These are phyloP conservation scores for Typhlichthys eigenmanni DNA, from an alignment of 2,797 vertebrate genomes.

Conservation along the genomic window DNA sequence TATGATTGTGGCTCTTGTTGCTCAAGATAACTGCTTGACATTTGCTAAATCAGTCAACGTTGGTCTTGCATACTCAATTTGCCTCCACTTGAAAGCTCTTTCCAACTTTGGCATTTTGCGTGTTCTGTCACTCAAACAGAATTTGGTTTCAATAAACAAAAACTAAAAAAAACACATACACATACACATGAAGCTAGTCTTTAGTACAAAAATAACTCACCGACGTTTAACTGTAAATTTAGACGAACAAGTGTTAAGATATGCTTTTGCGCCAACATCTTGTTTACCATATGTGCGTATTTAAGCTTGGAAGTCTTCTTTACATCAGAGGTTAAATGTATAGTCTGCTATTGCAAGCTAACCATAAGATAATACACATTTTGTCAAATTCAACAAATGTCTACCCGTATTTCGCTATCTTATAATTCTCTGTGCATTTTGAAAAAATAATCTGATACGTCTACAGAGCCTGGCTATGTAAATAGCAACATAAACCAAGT, in stretches of 20 bases:
- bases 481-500: no score
- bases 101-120: constrained; percentile 76
- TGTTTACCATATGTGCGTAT: constrained; percentile 5
- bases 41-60: constrained; percentile 82
- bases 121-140: constrained; percentile 76
- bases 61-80: constrained; percentile 79
- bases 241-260: no score
- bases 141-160: constrained; percentile 75
- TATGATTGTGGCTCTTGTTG: constrained; percentile 81
- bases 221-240: not conserved
- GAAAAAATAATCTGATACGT: no score
- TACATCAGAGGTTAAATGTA: no score
- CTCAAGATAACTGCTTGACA: constrained; percentile 82
- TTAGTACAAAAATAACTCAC: constrained; percentile 62
- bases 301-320: no score
- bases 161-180: constrained; percentile 17
- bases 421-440: no score
- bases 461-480: no score
- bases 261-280: constrained; percentile 21
- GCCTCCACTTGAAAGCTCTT: constrained; percentile 75
- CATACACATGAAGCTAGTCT: constrained; percentile 23
- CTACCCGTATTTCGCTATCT: no score
- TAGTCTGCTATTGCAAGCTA: no score
- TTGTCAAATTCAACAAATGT: no score
- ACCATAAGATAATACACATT: no score